These are phyloP conservation scores for Ameiurus melas DNA, from an alignment of 2,113 vertebrate genomes.

Conservation along the genomic window DNA sequence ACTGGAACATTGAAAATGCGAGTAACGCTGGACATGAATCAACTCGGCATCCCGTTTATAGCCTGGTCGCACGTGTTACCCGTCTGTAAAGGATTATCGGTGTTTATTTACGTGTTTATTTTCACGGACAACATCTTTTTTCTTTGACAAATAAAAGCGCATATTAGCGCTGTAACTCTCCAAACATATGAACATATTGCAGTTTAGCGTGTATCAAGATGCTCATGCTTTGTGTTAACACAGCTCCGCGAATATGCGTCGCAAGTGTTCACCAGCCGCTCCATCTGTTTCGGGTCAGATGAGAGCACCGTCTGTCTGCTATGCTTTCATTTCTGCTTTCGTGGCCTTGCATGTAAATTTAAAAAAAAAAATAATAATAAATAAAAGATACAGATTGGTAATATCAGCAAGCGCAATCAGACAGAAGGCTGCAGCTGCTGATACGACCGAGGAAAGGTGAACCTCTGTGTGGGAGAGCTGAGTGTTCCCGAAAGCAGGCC, in stretches of 20 bases:
- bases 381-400: constrained; percentile 21
- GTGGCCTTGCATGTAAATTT: constrained; percentile 17
- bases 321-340: constrained; percentile 26
- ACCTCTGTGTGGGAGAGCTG: constrained; percentile 31
- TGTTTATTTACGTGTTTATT: constrained; percentile 37
- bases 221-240: constrained; percentile 30
- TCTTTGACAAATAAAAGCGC: constrained; percentile 18
- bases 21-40: not conserved
- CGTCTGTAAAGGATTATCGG: constrained; percentile 15
- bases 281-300: constrained; percentile 55
- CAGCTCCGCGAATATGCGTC: not conserved
- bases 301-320: constrained; percentile 21
- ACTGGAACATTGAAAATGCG: not conserved
- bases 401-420: constrained; percentile 46
- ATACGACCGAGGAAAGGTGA: constrained; percentile 23
- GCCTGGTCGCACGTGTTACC: constrained; percentile 3
- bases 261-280: constrained; percentile 38
- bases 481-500: constrained; percentile 46
- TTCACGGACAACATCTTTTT: constrained; percentile 3
- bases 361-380: not conserved
- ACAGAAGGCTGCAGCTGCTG: constrained; percentile 48
- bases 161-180: constrained; percentile 29
- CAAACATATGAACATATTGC: constrained; percentile 32
- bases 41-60: not conserved
- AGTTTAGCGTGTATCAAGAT: constrained; percentile 39